A percentile compares a stretch with the other conserved stretches of the same genome.
Conservation (phyloP, 64 coral and sea anemone species). For the Montipora efflorescens region DNA sequence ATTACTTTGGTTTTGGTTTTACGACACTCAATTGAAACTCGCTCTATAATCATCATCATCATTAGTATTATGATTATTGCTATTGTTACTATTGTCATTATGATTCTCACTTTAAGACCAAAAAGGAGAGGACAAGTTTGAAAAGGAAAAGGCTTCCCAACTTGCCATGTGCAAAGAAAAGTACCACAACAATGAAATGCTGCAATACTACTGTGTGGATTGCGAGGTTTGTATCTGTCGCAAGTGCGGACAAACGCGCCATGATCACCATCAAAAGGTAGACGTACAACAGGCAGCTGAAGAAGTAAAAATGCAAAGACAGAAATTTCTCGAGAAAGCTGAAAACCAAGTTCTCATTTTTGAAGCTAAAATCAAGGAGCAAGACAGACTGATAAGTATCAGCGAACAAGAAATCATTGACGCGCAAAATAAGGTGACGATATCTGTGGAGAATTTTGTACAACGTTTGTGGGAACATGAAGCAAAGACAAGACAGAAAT, state of each 20-base stretch:
- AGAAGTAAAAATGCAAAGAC: neutral
- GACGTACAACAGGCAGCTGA: constrained; percentile 4
- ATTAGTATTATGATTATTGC: no score
- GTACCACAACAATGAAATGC: neutral
- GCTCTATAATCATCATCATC: no score
- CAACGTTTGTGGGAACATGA: constrained; percentile 1
- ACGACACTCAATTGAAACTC: no score
- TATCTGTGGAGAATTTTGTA: neutral
- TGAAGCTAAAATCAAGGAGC: neutral
- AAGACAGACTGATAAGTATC: neutral
- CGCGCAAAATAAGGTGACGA: neutral
- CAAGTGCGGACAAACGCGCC: constrained; percentile 12
- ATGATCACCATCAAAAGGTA: constrained; percentile 1
- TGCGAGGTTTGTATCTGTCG: constrained; percentile 8
- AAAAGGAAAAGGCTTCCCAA: neutral
- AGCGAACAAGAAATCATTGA: neutral
- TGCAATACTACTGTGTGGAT: neutral
- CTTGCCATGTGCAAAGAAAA: constrained; percentile 1
- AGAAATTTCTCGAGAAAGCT: neutral
- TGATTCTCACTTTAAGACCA: neutral
- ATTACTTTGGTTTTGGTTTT: no score
- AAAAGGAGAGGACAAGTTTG: neutral
- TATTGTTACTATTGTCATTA: no score
- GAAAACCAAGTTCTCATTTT: neutral
- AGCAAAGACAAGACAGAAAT: neutral